These are phyloP conservation scores for Hypotaenidia philippensis DNA, from an alignment of 2,797 vertebrate species.

Conservation along the genomic window DNA sequence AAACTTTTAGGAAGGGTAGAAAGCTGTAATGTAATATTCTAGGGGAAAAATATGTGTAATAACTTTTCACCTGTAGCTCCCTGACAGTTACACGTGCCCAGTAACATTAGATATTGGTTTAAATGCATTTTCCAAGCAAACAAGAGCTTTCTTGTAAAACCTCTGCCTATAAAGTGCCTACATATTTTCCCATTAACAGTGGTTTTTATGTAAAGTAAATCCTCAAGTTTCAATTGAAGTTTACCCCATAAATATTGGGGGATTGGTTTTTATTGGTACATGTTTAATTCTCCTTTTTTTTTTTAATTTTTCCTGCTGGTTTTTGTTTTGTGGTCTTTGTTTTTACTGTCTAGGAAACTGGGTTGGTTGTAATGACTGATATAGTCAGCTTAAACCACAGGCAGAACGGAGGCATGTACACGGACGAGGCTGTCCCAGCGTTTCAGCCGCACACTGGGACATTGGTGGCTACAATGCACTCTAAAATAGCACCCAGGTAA, in stretches of 20 bases:
- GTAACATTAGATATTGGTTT: neutral
- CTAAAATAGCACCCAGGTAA: conserved; percentile 85
- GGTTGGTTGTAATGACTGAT: conserved; percentile 94
- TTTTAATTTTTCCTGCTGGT: neutral
- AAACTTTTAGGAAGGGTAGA: neutral
- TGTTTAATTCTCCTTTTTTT: neutral
- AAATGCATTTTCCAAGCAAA: neutral
- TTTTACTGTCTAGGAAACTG: conserved; percentile 86
- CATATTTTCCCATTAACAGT: neutral
- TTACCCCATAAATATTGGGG: neutral
- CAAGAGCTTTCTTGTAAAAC: neutral
- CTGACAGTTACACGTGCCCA: neutral
- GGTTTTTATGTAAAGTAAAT: neutral
- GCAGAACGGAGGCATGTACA: conserved; percentile 92
- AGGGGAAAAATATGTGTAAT: neutral
- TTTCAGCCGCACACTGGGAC: conserved; percentile 93
- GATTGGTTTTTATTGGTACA: neutral
- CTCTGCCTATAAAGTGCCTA: neutral
- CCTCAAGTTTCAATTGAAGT: neutral
- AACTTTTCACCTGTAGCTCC: neutral
- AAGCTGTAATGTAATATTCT: neutral
- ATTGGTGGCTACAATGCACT: conserved; percentile 82
- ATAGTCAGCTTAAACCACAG: conserved; percentile 92
- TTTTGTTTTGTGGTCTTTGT: neutral
- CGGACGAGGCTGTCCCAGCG: conserved; percentile 90